Base-by-base conservation (phyloP, 2,113 vertebrate genomes). In the Arvicanthis niloticus region DNA sequence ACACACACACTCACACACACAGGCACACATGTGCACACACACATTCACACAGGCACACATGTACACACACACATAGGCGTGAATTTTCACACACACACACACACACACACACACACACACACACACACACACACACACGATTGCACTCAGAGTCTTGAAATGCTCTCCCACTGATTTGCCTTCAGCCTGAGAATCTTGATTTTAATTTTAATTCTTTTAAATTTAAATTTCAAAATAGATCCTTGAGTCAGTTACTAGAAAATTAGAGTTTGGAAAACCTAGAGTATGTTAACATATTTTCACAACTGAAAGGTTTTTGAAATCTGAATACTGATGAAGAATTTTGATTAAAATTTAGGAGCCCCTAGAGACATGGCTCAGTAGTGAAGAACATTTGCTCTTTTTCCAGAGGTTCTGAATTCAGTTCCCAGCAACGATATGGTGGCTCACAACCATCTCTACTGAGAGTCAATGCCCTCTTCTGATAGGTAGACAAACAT, bases 191-290 rank as follows among this genome's bases (percentile, higher is more conserved):
- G 34, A 56, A 82, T 70, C 7, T 62, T 90, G 53, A 87, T 89
- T 75, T 89, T 84, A 89, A 82, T 75, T 95, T 95, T 91, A 94
- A 87, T 93, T 93, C 31, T 86, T 45, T 75, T 84, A 82, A 80
- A 65, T 96, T 87, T 73, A 78, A 91, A 95, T 87, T 87, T 95
- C 29, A 88, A 95, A 93, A 60, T 21, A 92, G 19, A 88, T 88
- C 56, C 56, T 93, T 16, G 89, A 21, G 62, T 91, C 22, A 76
- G n/a, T 82, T 78, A 58, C 56, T 90, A 17, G 65, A 91, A 96
- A 53, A 68, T 34, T 76, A 42, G 40, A 88, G 48, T 82, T 90
- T 91, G 34, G 73, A 65, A 96, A 96, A 96, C 88, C 3, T 89
- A 62, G 72, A 7, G 2, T 45, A 51, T 85, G 40, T 89, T 94